These are phyloP conservation scores for Sparidentex hasta DNA, from an alignment of 2,797 vertebrate genomes.

Conservation along the genomic window DNA sequence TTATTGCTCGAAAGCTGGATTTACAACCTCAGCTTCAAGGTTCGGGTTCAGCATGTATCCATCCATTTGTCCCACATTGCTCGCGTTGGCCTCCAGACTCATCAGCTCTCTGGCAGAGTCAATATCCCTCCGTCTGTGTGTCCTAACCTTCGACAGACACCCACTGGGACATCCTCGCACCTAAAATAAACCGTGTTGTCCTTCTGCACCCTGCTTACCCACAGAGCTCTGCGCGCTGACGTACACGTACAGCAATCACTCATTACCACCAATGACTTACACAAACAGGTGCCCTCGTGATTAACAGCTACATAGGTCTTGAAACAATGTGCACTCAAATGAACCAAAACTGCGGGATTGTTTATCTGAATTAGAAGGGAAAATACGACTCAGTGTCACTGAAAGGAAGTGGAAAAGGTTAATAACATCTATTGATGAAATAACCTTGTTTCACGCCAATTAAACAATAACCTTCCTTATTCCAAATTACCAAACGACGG, in stretches of 20 bases:
- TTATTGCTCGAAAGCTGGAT: not conserved
- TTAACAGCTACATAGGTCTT: not conserved
- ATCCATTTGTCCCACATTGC: not conserved
- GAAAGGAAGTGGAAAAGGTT: slow-evolving; percentile 12
- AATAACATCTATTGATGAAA: slow-evolving; percentile 22
- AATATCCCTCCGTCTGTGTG: not conserved
- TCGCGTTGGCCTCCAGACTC: not conserved
- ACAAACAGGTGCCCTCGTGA: not conserved
- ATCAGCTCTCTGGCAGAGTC: not conserved
- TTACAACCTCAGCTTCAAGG: not conserved
- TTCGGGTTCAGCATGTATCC: slow-evolving; percentile 18
- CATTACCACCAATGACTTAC: slow-evolving; percentile 1
- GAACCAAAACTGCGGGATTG: not conserved
- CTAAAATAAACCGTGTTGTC: slow-evolving; percentile 24
- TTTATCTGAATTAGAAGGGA: slow-evolving; percentile 7
- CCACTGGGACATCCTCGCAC: slow-evolving; percentile 9
- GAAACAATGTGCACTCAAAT: not conserved
- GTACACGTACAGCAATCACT: not conserved
- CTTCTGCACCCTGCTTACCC: slow-evolving; percentile 8
- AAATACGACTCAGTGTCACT: not conserved
- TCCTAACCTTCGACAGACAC: slow-evolving; percentile 13
- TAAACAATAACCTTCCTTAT: slow-evolving; percentile 5
- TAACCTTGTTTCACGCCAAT: slow-evolving; percentile 11
- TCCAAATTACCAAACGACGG: slow-evolving; percentile 18
- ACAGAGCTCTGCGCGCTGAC: not conserved